Evolutionary conservation across 1,140 invertebrate genomes (phyloP).

Genomic region (Procambarus clarkii): DNA sequence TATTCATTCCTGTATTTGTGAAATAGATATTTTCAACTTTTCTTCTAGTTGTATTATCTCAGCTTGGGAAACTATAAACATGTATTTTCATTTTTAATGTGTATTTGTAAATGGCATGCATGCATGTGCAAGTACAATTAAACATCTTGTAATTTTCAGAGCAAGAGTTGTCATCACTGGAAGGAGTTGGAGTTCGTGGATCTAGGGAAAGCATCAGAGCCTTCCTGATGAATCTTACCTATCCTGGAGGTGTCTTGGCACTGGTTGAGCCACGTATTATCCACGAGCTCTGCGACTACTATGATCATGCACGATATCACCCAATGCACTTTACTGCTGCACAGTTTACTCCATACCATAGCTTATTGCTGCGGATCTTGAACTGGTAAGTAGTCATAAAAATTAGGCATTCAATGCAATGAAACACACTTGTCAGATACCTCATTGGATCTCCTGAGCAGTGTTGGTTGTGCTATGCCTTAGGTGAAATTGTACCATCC

Average conservation of each 20-base stretch:
- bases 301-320: slow-evolving; percentile 54
- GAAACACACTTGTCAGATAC: too few species aligned
- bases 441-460: too few species aligned
- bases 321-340: slow-evolving; percentile 42
- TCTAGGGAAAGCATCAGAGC: slow-evolving; percentile 47
- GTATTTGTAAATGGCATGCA: background rate
- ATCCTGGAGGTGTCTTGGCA: slow-evolving; percentile 39
- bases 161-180: slow-evolving; percentile 46
- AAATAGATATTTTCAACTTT: too few species aligned
- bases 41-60: too few species aligned
- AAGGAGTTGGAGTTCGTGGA: slow-evolving; percentile 39
- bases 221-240: slow-evolving; percentile 50
- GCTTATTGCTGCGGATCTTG: slow-evolving; percentile 41
- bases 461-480: too few species aligned
- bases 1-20: too few species aligned
- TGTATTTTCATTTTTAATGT: too few species aligned
- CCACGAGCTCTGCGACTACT: slow-evolving; percentile 57
- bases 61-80: too few species aligned
- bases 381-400: slow-evolving; percentile 35
- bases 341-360: slow-evolving; percentile 57
- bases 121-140: background rate
- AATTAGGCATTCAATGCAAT: background rate
- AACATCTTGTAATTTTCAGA: slow-evolving; percentile 9
- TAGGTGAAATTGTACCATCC: too few species aligned
- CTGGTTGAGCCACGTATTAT: slow-evolving; percentile 47